Percentiles rank a stretch among this genome's conserved stretches.
Evolutionary conservation across 2,888 invertebrate genomes (phyloP).

Genomic region (Noctua janthina): DNA sequence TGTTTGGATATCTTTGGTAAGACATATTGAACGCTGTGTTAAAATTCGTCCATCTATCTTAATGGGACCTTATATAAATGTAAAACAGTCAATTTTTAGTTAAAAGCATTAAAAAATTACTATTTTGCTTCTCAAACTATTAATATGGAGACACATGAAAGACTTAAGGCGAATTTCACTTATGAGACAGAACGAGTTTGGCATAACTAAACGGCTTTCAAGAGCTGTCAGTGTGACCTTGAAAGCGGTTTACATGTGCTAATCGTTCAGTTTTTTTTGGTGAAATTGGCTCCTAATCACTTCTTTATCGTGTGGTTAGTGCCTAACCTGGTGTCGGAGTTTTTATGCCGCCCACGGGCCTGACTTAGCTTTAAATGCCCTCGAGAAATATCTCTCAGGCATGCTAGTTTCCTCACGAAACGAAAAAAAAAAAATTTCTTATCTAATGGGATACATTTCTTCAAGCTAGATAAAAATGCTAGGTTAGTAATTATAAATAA

Average conservation of each 20-base stretch:
- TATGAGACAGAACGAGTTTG: neutral
- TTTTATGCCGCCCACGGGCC: no score
- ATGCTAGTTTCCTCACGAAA: no score
- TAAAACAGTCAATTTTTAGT: neutral
- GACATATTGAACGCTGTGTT: no score
- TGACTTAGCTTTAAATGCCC: no score
- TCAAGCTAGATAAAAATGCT: neutral
- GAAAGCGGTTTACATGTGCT: neutral
- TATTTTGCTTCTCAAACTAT: neutral
- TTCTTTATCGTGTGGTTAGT: no score
- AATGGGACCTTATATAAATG: no score
- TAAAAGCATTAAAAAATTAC: neutral
- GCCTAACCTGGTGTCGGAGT: no score
- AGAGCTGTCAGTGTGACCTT: neutral
- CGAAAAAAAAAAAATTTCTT: no score
- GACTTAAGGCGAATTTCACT: neutral
- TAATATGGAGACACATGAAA: neutral
- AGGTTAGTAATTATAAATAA: neutral
- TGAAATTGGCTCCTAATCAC: neutral
- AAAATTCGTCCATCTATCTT: no score
- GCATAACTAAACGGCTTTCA: neutral
- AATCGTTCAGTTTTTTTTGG: neutral
- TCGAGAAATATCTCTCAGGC: no score
- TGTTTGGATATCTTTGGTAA: no score
- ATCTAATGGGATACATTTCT: neutral